Conservation (phyloP, 2,797 vertebrate species). For the Neostethus bicornis region DNA sequence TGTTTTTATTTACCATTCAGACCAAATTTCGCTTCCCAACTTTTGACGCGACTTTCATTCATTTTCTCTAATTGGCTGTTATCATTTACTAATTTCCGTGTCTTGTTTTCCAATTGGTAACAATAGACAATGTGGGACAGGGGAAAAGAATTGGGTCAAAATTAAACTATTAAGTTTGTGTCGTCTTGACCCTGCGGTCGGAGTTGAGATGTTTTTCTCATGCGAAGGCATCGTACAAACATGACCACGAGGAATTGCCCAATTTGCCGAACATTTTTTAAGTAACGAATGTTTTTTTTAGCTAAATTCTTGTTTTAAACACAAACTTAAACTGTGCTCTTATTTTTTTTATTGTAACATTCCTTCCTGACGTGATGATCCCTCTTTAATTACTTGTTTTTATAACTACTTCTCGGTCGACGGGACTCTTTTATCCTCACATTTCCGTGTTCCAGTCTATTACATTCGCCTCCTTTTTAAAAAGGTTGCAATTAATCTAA, state of each 20-base stretch:
- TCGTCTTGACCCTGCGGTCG: constrained; percentile 7
- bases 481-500: constrained; percentile 81
- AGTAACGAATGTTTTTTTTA: constrained; percentile 18
- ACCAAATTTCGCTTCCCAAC: background rate
- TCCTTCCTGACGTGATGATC: constrained; percentile 20
- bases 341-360: constrained; percentile 15
- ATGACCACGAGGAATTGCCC: constrained; percentile 25
- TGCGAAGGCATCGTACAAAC: constrained; percentile 10
- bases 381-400: constrained; percentile 2
- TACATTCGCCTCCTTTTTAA: constrained; percentile 57
- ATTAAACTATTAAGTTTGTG: constrained; percentile 39
- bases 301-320: constrained; percentile 48
- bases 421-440: constrained; percentile 20
- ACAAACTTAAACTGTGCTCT: constrained; percentile 12
- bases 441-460: constrained; percentile 49
- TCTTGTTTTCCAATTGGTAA: constrained; percentile 43
- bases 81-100: constrained; percentile 24
- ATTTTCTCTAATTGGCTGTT: constrained; percentile 38
- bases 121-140: constrained; percentile 32
- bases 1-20: too few relatives aligned
- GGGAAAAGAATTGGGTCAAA: constrained; percentile 23
- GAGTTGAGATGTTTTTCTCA: constrained; percentile 23
- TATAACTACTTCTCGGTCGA: constrained; percentile 25
- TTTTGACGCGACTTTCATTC: constrained; percentile 46
- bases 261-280: constrained; percentile 42